Conservation (phyloP, 2,797 vertebrate genomes). For the Thunnus albacares region DNA sequence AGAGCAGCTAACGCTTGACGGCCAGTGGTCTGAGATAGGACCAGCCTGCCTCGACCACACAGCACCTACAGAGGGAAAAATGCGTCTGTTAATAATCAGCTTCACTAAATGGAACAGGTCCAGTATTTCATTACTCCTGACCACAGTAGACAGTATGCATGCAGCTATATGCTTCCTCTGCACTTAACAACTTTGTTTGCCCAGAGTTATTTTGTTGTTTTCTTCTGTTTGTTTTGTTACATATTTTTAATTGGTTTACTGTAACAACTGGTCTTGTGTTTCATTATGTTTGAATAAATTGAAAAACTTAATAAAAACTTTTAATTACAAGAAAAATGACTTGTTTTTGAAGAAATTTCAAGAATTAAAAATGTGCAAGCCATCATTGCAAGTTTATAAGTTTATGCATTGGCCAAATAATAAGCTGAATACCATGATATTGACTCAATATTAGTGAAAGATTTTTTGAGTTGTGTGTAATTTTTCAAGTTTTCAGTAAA, state of each 20-base stretch:
- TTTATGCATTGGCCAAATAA: not conserved
- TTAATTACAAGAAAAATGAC: no score
- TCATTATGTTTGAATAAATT: no score
- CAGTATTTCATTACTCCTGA: not conserved
- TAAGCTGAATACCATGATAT: not conserved
- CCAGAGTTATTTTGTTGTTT: no score
- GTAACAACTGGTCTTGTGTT: no score
- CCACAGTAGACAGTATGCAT: not conserved
- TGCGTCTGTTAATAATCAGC: not conserved
- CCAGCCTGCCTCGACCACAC: slow-evolving; percentile 88
- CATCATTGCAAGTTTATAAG: no score
- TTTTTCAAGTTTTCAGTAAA: not conserved
- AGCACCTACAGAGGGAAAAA: slow-evolving; percentile 85
- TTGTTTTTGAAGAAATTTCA: no score
- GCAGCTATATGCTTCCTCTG: not conserved
- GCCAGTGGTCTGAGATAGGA: slow-evolving; percentile 86
- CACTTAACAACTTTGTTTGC: no score
- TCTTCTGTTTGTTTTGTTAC: no score
- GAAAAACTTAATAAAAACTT: no score
- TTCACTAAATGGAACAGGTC: not conserved
- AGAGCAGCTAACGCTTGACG: slow-evolving; percentile 86
- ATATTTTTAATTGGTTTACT: no score
- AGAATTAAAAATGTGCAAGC: no score
- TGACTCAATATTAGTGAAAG: not conserved
- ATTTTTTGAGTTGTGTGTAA: not conserved